phyloP scores from a whole-genome alignment of 2,888 invertebrate species.

The Oegoconia quadripuncta region DNA sequence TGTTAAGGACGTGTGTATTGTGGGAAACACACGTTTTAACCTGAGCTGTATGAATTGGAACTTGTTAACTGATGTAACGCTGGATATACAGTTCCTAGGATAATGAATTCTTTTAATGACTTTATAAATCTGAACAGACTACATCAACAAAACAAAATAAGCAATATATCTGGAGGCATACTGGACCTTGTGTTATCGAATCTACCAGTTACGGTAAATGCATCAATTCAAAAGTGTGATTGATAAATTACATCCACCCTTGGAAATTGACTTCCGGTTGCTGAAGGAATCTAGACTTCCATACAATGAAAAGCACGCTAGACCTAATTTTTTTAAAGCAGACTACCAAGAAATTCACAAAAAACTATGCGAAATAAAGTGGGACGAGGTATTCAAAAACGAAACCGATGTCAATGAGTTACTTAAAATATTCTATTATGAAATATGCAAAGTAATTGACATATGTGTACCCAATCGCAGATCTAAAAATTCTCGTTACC shows the following conservation, averaged over 20 bases:
- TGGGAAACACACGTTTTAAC: slow-evolving; percentile 11
- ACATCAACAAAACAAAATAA: slow-evolving; percentile 2
- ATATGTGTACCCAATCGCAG: background rate
- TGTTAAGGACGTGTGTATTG: too few relatives aligned
- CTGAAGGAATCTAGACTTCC: background rate
- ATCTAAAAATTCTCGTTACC: background rate
- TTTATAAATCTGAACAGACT: slow-evolving; percentile 6
- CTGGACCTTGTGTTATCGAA: slow-evolving; percentile 8
- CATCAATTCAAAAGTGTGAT: background rate
- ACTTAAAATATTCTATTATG: background rate
- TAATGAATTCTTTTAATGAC: background rate
- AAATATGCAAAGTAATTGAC: background rate
- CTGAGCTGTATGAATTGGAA: slow-evolving; percentile 8
- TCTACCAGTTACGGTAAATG: too few relatives aligned
- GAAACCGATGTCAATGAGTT: background rate
- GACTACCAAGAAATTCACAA: background rate
- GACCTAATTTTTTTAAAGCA: background rate
- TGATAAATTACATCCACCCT: background rate
- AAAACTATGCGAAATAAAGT: background rate
- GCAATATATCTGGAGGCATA: background rate
- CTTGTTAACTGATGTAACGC: background rate
- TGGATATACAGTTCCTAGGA: background rate
- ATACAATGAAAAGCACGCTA: background rate
- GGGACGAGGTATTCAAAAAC: background rate
- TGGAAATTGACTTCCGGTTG: background rate